Conservation (phyloP, 2,888 invertebrate genomes). For the Carcina quercana region DNA sequence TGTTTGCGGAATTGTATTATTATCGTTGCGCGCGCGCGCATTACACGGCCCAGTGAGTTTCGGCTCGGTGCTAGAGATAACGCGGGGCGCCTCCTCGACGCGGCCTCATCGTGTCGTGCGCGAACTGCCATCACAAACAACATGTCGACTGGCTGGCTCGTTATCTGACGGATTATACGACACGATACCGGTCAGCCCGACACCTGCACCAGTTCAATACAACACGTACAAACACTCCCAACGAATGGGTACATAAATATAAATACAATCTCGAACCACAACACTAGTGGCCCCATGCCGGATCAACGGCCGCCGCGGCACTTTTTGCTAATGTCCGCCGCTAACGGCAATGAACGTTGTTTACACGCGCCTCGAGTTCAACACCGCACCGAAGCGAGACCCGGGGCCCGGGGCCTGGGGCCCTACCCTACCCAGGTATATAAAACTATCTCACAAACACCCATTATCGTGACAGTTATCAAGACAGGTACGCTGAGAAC, state of each 20-base stretch:
- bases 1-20: constrained; percentile 29
- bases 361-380: constrained; percentile 6
- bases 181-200: constrained; percentile 29
- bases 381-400: no score
- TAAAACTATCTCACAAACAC: no score
- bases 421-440: no score
- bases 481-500: no score
- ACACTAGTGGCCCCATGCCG: constrained; percentile 32
- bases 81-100: constrained; percentile 57
- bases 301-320: constrained; percentile 52
- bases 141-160: constrained; percentile 30
- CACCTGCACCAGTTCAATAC: constrained; percentile 34
- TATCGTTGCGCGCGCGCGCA: constrained; percentile 29
- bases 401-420: not conserved
- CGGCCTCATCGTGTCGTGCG: constrained; percentile 44
- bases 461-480: no score
- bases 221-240: constrained; percentile 36
- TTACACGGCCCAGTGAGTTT: constrained; percentile 54
- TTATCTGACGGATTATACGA: constrained; percentile 44
- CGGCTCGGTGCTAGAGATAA: constrained; percentile 53
- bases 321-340: constrained; percentile 43
- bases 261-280: constrained; percentile 38
- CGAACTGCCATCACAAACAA: constrained; percentile 58
- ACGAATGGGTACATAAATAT: constrained; percentile 33
- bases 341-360: constrained; percentile 20